phyloP scores from a whole-genome alignment of 2,113 vertebrate genomes.

The Phrynosoma platyrhinos region DNA sequence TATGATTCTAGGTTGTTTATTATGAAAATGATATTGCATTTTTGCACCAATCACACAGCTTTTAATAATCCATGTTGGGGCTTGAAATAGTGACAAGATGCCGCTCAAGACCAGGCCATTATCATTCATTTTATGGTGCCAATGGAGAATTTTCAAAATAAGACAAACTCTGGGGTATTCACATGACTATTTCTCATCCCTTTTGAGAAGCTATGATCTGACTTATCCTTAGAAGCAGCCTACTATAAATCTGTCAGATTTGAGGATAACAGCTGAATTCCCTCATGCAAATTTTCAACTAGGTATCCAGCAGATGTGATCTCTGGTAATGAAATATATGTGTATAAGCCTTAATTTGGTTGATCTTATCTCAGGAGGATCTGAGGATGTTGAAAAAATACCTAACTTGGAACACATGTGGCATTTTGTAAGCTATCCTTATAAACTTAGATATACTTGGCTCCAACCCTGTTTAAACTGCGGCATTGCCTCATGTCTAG shows the following conservation, averaged over 20 bases:
- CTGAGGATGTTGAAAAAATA: constrained; percentile 24
- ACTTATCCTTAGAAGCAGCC: constrained; percentile 48
- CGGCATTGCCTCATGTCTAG: constrained; percentile 69
- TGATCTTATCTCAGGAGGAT: constrained; percentile 41
- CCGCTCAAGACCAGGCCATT: constrained; percentile 23
- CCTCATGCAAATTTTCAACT: constrained; percentile 16
- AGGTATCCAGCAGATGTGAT: constrained; percentile 23
- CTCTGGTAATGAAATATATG: constrained; percentile 11
- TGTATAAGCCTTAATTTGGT: constrained; percentile 14
- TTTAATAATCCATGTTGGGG: constrained; percentile 19
- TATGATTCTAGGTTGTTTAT: neutral
- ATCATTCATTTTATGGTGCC: constrained; percentile 16
- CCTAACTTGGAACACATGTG: constrained; percentile 24
- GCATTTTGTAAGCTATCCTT: constrained; percentile 62
- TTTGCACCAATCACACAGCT: neutral
- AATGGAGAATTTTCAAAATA: constrained; percentile 40
- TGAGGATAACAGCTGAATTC: constrained; percentile 48
- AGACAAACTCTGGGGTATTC: constrained; percentile 40
- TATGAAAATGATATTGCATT: neutral
- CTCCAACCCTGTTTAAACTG: constrained; percentile 65
- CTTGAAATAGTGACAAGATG: constrained; percentile 8
- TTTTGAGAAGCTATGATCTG: constrained; percentile 32
- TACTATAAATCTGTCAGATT: constrained; percentile 42
- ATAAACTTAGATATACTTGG: constrained; percentile 64
- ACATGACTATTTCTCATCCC: constrained; percentile 32